Evolutionary conservation across 2,797 vertebrate species (phyloP), one percentile per base, ranked within the genome.

Genomic region (Clamator glandarius): DNA sequence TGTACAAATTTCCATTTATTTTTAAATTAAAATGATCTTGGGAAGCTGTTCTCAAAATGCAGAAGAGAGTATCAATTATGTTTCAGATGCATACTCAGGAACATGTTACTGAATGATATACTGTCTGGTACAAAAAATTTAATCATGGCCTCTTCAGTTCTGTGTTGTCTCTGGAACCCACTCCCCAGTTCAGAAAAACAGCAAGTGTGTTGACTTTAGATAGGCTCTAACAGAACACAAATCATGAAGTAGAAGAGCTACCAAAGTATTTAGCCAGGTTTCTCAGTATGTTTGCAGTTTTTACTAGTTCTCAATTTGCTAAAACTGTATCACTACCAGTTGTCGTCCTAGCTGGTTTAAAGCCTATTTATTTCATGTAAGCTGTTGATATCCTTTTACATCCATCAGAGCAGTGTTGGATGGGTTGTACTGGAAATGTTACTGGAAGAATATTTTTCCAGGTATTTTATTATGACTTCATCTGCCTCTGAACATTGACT

Each of bases 51-150:
- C 48, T 59, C 25, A 59, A 81, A 91, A 84, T 51, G 7, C 23
- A 59, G 11, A 73, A 86, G 87, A 72, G n/a, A 62, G 17, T 61
- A 72, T 39, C 5, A 69, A 31, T 75, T 83, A n/a, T 0, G 0
- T 86, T 92, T 84, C 68, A 77, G 29, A 44, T 74, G 19, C 42
- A 58, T 83, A 88, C 58, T 90, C 68, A 58, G 55, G 21, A 92
- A 39, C 19, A 6, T 48, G 26, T 66, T 79, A 52, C 39, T 74
- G 50, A 92, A 55, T 21, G 92, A 11, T 18, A 36, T 66, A 42
- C 10, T 66, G 15, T 39, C 48, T 10, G 19, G 39, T 81, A 48
- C 57, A 61, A 91, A 91, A 91, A 91, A 67, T 29, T 29, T 50
- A 17, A 62, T 54, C 6, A 33, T 59, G 35, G 8, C 20, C 23